Conservation (phyloP, 1,140 invertebrate genomes). For the Luehdorfia chinensis region DNA sequence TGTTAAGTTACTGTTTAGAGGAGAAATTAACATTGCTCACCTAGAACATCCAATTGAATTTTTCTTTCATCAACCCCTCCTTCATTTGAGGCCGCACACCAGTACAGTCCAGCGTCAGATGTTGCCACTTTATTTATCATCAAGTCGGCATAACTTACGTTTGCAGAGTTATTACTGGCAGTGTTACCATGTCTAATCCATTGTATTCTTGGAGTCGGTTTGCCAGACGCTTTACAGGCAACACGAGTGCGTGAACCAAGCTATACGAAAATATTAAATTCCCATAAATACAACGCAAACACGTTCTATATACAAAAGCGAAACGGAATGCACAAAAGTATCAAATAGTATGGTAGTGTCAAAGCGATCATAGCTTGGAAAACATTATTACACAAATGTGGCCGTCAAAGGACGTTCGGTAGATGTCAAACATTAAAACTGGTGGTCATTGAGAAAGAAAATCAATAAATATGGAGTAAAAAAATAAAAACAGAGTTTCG, state of each 20-base stretch:
- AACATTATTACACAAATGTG: too few species aligned
- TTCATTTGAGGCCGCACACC: constrained; percentile 57
- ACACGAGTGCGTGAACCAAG: constrained; percentile 34
- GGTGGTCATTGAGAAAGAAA: too few species aligned
- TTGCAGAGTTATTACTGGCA: constrained; percentile 33
- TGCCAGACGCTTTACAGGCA: constrained; percentile 51
- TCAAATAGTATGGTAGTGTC: too few species aligned
- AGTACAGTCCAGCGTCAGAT: constrained; percentile 43
- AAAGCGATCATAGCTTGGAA: too few species aligned
- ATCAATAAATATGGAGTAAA: too few species aligned
- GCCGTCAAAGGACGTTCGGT: too few species aligned
- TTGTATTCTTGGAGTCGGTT: constrained; percentile 46
- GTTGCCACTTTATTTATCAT: constrained; percentile 31
- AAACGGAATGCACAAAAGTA: too few species aligned
- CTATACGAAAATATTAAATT: constrained; percentile 38
- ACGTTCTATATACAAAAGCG: neutral
- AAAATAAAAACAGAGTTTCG: too few species aligned
- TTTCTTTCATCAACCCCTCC: constrained; percentile 48
- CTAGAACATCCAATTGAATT: constrained; percentile 55
- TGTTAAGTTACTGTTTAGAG: too few species aligned
- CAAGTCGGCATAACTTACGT: constrained; percentile 46
- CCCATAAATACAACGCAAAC: constrained; percentile 3
- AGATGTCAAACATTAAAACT: too few species aligned
- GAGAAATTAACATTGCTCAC: constrained; percentile 29
- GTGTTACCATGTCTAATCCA: constrained; percentile 57